Percentiles rank a stretch among this genome's conserved stretches.
Conservation (phyloP, 2,888 invertebrate genomes). For the Chloroclysta siterata region DNA sequence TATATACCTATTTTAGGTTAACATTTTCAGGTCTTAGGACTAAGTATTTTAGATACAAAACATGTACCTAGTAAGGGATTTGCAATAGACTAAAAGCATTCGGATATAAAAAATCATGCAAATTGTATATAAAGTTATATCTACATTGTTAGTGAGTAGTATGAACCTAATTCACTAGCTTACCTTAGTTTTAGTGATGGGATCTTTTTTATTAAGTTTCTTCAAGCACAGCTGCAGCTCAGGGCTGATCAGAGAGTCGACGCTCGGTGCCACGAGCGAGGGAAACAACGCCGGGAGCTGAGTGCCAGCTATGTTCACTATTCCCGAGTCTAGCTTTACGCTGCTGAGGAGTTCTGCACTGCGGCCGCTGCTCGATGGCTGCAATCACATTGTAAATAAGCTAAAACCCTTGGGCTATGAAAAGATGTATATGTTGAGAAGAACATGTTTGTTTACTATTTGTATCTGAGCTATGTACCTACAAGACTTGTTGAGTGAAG, state of each 20-base stretch:
- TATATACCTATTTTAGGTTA: too few relatives aligned
- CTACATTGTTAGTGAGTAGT: neutral
- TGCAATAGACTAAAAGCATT: too few relatives aligned
- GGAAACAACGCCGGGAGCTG: constrained; percentile 67
- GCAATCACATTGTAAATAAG: constrained; percentile 47
- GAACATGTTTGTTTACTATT: constrained; percentile 8
- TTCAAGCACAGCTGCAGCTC: constrained; percentile 92
- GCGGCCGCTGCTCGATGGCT: constrained; percentile 96
- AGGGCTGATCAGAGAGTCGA: constrained; percentile 89
- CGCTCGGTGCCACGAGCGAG: constrained; percentile 69
- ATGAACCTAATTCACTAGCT: neutral
- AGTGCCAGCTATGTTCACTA: constrained; percentile 42
- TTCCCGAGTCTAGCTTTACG: constrained; percentile 53
- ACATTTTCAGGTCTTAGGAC: too few relatives aligned
- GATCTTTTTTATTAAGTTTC: constrained; percentile 95
- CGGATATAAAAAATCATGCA: too few relatives aligned
- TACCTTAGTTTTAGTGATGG: constrained; percentile 95
- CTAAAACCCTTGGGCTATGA: neutral
- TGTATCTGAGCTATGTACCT: too few relatives aligned
- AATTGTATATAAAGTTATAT: too few relatives aligned
- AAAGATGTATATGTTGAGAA: neutral
- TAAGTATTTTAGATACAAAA: too few relatives aligned
- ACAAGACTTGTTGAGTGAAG: neutral
- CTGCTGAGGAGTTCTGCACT: constrained; percentile 92
- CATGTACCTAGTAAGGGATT: too few relatives aligned